Base-by-base conservation (phyloP, 2,797 vertebrate genomes). In the Microctenopoma stevenorrisi region DNA sequence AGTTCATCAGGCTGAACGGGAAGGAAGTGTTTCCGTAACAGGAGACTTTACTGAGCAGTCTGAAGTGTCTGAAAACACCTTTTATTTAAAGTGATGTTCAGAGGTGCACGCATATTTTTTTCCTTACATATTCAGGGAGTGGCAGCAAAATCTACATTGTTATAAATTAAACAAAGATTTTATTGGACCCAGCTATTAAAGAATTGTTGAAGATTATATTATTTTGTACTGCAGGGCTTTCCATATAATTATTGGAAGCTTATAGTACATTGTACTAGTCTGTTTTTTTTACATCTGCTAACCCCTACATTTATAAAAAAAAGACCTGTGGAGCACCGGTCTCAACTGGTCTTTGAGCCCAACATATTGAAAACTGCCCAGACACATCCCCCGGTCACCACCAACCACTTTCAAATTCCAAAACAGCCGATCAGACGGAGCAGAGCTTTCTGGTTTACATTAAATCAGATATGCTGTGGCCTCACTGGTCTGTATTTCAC, bases 391-490 rank as follows among this genome's bases (percentile, higher is more conserved):
- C 46, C 42, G 5, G 78, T 85, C 86, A 76, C 71, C 77, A 81
- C 73, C 68, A 80, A 62, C 59, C 68, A 52, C 64, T 6, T 14
- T 62, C 74, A 60, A 81, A 80, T 82, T 79, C 74, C 74, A 37
- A 46, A 83, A 62, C 73, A 79, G 64, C 79, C 81, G 75, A 64
- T 82, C 76, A 46, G 64, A 54, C 33, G 8, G 38, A 52, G 60
- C 70, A 44, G 37, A 72, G 64, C 64, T 71, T 81, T 84, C 91
- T 91, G 91, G 79, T 73, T 87, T 79, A 60, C 74, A 91, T 92
- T 92, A 90, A 76, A 76, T 42, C 81, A 56, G 84, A 78, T 69
- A 77, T 78, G 73, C 77, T 63, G 37, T 56, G 50, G 53, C 75
- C 78, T 78, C 70, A n/a, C 47, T 26, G 26, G 30, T 75, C 83